phyloP scores from a whole-genome alignment of 2,797 vertebrate species.

The Urosaurus nigricauda region DNA sequence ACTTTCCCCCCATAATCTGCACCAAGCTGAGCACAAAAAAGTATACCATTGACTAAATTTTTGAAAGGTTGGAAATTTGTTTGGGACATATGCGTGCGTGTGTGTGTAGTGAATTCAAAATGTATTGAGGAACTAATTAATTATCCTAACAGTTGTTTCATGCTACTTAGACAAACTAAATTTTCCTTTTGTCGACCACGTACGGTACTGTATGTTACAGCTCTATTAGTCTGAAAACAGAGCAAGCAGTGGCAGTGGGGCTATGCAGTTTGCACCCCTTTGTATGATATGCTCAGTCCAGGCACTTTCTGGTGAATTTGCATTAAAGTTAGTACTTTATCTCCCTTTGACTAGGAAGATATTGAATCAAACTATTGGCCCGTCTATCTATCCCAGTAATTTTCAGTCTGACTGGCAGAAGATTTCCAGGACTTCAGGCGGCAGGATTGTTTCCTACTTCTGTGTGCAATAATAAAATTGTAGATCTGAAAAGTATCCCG shows the following conservation, averaged over 20 bases:
- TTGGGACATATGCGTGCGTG: not conserved
- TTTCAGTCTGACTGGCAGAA: not conserved
- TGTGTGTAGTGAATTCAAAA: not conserved
- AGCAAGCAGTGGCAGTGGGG: not conserved
- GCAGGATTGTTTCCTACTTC: not conserved
- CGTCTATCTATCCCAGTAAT: not conserved
- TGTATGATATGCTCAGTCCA: not conserved
- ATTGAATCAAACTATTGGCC: not conserved
- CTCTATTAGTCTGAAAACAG: not conserved
- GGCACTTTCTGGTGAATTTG: not conserved
- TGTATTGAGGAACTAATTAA: conserved; percentile 3
- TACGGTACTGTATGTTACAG: not conserved
- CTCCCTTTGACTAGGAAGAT: not conserved
- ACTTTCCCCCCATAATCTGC: not conserved
- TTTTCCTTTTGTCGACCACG: not conserved
- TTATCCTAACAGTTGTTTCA: not conserved
- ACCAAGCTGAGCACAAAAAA: conserved; percentile 21
- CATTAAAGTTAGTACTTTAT: not conserved
- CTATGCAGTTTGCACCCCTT: not conserved
- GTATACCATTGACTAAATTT: not conserved
- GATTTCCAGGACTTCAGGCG: not conserved
- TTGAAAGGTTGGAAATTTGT: not conserved
- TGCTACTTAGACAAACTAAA: not conserved
- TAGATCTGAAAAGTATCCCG: no score
- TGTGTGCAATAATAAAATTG: not conserved